Percentiles rank a stretch among this genome's conserved stretches.
These are phyloP conservation scores for Acrocera orbiculus DNA, from an alignment of 2,888 invertebrate genomes.

Conservation along the genomic window DNA sequence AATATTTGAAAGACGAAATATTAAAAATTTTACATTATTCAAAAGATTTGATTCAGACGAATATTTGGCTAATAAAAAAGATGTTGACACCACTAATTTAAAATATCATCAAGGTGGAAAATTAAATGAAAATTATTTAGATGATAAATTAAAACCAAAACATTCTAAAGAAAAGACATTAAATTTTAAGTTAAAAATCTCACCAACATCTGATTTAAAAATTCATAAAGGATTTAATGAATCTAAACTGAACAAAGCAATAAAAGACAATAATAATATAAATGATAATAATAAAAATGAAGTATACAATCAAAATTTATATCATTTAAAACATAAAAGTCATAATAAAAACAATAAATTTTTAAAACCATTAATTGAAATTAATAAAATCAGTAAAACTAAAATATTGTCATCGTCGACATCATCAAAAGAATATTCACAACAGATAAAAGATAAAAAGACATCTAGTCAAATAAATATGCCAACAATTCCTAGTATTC, in stretches of 20 bases:
- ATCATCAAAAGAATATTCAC: not conserved
- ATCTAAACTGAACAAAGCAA: not conserved
- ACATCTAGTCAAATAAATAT: not conserved
- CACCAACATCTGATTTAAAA: slow-evolving; percentile 13
- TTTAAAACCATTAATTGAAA: not conserved
- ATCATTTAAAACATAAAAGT: too few relatives aligned
- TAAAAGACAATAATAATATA: not conserved
- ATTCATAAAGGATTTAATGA: slow-evolving; percentile 9
- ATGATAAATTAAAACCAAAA: slow-evolving; percentile 2
- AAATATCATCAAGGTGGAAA: slow-evolving; percentile 4
- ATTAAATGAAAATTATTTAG: slow-evolving; percentile 1
- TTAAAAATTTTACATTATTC: slow-evolving; percentile 11
- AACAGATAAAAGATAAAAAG: not conserved
- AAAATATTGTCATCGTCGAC: too few relatives aligned
- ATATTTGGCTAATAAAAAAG: slow-evolving; percentile 16
- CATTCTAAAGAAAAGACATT: slow-evolving; percentile 12
- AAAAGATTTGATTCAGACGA: slow-evolving; percentile 24
- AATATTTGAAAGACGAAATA: slow-evolving; percentile 23
- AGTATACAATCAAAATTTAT: too few relatives aligned
- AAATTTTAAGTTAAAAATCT: slow-evolving; percentile 13
- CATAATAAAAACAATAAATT: too few relatives aligned
- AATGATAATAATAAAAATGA: too few relatives aligned
- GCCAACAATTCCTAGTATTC: slow-evolving; percentile 10
- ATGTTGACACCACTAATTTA: slow-evolving; percentile 2
- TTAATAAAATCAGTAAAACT: not conserved